Evolutionary conservation across 2,113 vertebrate genomes (phyloP).

Genomic region (Callithrix jacchus): DNA sequence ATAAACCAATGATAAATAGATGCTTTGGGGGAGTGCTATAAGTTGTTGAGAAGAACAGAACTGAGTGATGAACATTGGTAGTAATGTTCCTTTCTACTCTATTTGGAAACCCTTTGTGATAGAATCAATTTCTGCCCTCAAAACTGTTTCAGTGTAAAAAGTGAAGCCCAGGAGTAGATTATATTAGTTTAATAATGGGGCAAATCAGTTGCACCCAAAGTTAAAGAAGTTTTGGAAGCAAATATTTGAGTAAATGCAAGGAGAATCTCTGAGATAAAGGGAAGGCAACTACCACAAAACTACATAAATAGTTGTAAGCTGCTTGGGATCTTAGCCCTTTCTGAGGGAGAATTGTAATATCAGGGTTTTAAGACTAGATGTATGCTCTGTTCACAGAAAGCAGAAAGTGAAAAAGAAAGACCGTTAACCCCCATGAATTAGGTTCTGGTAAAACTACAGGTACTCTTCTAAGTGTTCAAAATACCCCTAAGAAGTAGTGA

Average conservation of each 20-base stretch:
- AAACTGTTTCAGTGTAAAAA: not conserved
- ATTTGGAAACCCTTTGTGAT: not conserved
- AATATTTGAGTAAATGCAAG: conserved; percentile 28
- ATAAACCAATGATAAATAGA: not conserved
- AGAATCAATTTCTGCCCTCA: conserved; percentile 1
- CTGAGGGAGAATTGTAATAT: not conserved
- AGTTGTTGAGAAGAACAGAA: not conserved
- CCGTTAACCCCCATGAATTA: not conserved
- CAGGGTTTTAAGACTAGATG: not conserved
- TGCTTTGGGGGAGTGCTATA: not conserved
- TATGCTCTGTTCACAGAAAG: not conserved
- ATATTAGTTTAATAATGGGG: not conserved
- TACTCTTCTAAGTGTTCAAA: not conserved
- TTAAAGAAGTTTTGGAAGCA: not conserved
- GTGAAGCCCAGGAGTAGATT: not conserved
- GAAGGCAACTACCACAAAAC: not conserved
- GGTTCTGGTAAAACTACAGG: not conserved
- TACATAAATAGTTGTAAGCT: not conserved
- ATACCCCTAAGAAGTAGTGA: not conserved
- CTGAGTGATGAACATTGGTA: not conserved
- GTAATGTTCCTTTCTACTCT: not conserved
- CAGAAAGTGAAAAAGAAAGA: not conserved
- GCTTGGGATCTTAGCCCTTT: not conserved
- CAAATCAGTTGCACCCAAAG: not conserved
- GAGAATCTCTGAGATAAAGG: not conserved